Base-by-base conservation (phyloP, 2,888 invertebrate species). In the Tetragnatha montana region DNA sequence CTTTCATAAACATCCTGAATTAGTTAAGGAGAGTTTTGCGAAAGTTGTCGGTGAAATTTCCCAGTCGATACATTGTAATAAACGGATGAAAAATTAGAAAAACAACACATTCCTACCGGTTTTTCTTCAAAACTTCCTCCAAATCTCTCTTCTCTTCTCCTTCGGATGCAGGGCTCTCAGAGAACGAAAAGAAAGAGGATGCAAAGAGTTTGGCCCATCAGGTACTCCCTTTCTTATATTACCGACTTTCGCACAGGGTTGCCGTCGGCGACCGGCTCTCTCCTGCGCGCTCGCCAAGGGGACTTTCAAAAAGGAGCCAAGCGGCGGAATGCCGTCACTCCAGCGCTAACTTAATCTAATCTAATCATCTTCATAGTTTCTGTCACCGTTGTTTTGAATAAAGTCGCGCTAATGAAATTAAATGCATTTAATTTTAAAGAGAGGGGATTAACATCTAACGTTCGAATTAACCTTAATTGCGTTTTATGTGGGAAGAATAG, bases 201-300 rank as follows among this genome's bases (percentile, higher is more conserved):
- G 70, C 49, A 81, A 89, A 89, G 89, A 89, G 85, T 89, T 89
- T 60, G 76, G 81, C 81, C 47, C 70, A 70, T 81, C 69, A 35
- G 49, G 71, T 81, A 71, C 89, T 69, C 89, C 80, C 85, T 81
- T 89, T 89, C 84, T 84, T 89, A 85, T 85, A 85, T 85, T 81
- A 21, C 17, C 81, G 89, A 89, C 84, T 89, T 89, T 89, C 73
- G 60, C 70, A 7, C 81, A 85, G 89, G 89, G 89, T 89, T 89
- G 85, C 89, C 85, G 47, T 17, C n/a, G 12, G 6, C 14, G n/a
- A 75, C 50, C 71, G 51, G 51, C 60, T 81, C 8, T 21, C 17
- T 49, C 35, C 35, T 35, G 17, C 19, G 60, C 68, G 17, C 21
- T 84, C 88, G 88, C 88, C 88, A 88, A 88, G 8, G 7, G 0